A percentile compares a stretch with the other conserved stretches of the same genome.
These are phyloP conservation scores for Hippocampus mohnikei DNA, from an alignment of 2,113 vertebrate species.

Conservation along the genomic window DNA sequence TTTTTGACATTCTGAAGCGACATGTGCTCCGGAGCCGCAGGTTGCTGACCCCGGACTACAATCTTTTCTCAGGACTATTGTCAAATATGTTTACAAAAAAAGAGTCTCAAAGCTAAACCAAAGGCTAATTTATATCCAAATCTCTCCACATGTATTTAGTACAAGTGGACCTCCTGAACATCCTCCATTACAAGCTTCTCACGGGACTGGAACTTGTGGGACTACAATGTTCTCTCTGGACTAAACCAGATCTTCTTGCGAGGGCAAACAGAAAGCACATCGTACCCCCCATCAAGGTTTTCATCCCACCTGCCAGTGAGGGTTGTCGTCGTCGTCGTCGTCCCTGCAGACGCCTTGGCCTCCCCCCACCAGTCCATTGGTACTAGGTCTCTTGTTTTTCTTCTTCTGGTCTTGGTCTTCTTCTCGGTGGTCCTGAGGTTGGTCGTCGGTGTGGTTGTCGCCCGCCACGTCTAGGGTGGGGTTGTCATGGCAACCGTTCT, in stretches of 20 bases:
- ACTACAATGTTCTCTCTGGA: not conserved
- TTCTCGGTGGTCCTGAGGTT: conserved; percentile 84
- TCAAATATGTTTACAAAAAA: no score
- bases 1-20: no score
- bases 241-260: not conserved
- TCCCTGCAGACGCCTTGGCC: conserved; percentile 10
- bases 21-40: no score
- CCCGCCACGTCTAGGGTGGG: conserved; percentile 93
- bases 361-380: not conserved
- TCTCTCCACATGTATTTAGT: no score
- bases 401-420: conserved; percentile 55
- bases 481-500: conserved; percentile 98
- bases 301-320: conserved; percentile 81
- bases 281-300: not conserved
- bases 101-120: no score
- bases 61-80: no score
- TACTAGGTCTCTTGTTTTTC: conserved; percentile 36
- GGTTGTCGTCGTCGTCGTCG: conserved; percentile 31
- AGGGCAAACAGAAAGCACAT: not conserved
- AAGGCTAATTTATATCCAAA: no score
- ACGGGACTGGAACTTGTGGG: not conserved
- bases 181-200: not conserved
- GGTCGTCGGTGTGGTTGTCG: conserved; percentile 87
- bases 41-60: not conserved
- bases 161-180: no score